Conservation (phyloP, 2,888 invertebrate genomes). For the Cerastis rubricosa region DNA sequence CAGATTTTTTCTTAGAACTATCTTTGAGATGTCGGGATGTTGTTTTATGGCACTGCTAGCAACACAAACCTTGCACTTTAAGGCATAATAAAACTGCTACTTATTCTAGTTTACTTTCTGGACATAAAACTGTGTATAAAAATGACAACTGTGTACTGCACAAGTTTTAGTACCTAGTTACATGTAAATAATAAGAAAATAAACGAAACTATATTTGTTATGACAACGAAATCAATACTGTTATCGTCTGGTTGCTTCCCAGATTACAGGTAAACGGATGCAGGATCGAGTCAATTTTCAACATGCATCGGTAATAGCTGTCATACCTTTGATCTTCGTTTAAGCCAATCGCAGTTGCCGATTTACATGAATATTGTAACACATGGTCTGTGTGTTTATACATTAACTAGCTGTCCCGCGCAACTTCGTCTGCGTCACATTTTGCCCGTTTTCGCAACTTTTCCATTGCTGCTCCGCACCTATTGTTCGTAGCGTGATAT, state of each 20-base stretch:
- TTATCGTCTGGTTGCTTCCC: neutral
- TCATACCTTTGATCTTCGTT: slow-evolving; percentile 50
- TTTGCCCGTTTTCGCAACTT: no score
- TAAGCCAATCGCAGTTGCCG: slow-evolving; percentile 36
- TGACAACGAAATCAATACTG: slow-evolving; percentile 10
- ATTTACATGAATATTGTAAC: slow-evolving; percentile 38
- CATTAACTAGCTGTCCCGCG: no score
- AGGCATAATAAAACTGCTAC: slow-evolving; percentile 59
- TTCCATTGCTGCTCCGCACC: no score
- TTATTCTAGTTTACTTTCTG: slow-evolving; percentile 62
- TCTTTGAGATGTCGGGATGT: slow-evolving; percentile 34
- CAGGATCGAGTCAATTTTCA: slow-evolving; percentile 36
- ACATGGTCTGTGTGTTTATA: slow-evolving; percentile 11
- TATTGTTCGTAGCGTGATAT: no score
- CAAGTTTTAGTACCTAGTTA: slow-evolving; percentile 11
- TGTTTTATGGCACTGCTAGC: slow-evolving; percentile 52
- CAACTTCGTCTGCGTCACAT: no score
- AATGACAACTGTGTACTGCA: slow-evolving; percentile 40
- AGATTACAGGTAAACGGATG: slow-evolving; percentile 28
- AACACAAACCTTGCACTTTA: slow-evolving; percentile 58
- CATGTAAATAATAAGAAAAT: slow-evolving; percentile 18
- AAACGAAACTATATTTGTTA: slow-evolving; percentile 12
- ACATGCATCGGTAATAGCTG: slow-evolving; percentile 22
- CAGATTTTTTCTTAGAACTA: slow-evolving; percentile 18
- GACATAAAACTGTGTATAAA: slow-evolving; percentile 55